Evolutionary conservation across 2,113 vertebrate species (phyloP).

Genomic region (Psophia crepitans): DNA sequence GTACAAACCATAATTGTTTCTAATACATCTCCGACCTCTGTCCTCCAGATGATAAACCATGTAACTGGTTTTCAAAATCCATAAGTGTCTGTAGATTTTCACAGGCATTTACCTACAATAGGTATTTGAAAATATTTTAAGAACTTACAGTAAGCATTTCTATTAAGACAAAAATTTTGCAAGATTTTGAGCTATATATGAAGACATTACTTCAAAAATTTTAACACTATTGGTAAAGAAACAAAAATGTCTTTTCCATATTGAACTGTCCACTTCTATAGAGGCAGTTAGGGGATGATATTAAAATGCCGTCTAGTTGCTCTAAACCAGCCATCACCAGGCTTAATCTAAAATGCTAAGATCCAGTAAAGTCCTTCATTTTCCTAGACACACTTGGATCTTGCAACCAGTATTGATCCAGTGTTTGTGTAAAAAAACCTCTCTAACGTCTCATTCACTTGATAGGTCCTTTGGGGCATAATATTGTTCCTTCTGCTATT

Average conservation of each 20-base stretch:
- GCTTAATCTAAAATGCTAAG: background rate
- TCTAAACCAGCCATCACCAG: background rate
- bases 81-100: background rate
- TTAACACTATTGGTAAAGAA: background rate
- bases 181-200: background rate
- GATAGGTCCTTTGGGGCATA: conserved; percentile 32
- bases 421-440: conserved; percentile 25
- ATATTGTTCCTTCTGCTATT: conserved; percentile 51
- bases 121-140: background rate
- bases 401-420: background rate
- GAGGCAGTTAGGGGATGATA: background rate
- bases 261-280: background rate
- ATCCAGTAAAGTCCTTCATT: background rate
- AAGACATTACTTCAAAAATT: background rate
- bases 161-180: background rate
- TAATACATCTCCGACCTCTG: background rate
- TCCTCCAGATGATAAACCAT: background rate
- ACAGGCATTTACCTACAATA: background rate
- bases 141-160: background rate
- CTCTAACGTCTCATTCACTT: conserved; percentile 29
- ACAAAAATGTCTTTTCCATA: background rate
- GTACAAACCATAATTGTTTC: conserved; percentile 34
- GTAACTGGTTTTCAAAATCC: background rate
- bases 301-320: background rate
- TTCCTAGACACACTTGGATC: background rate